phyloP scores from a whole-genome alignment of 2,888 invertebrate genomes.

The Vanessa cardui region DNA sequence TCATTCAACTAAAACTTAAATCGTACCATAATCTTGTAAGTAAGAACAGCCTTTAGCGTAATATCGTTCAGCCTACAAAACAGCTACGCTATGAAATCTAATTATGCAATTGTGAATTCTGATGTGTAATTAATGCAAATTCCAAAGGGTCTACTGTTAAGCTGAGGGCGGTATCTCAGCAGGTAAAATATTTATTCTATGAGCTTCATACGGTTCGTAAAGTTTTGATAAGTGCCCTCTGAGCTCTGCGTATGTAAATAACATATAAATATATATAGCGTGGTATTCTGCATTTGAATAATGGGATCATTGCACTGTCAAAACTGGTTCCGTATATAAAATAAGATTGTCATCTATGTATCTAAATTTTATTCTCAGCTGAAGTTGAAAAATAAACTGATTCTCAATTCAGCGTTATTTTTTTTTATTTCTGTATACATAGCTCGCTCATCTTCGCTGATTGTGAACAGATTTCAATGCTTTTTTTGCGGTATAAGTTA shows the following conservation, averaged over 20 bases:
- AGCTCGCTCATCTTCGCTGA: too few relatives aligned
- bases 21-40: conserved; percentile 11
- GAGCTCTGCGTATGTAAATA: conserved; percentile 33
- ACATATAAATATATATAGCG: not conserved
- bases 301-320: not conserved
- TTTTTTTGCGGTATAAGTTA: too few relatives aligned
- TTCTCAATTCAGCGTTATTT: too few relatives aligned
- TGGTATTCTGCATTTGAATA: not conserved
- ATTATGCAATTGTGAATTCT: conserved; percentile 67
- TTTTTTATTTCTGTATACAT: too few relatives aligned
- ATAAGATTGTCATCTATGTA: too few relatives aligned
- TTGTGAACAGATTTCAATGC: too few relatives aligned
- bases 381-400: too few relatives aligned
- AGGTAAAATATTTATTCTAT: conserved; percentile 65
- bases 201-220: conserved; percentile 47
- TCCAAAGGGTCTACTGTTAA: conserved; percentile 61
- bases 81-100: conserved; percentile 52
- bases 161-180: conserved; percentile 49
- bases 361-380: too few relatives aligned
- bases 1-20: not conserved
- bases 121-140: conserved; percentile 74
- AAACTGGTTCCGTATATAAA: not conserved
- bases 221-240: conserved; percentile 38
- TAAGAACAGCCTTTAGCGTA: conserved; percentile 13
- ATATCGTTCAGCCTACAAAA: conserved; percentile 40